A percentile compares a stretch with the other conserved stretches of the same genome.
phyloP scores from a whole-genome alignment of 2,888 invertebrate species.

The Catocala fraxini region DNA sequence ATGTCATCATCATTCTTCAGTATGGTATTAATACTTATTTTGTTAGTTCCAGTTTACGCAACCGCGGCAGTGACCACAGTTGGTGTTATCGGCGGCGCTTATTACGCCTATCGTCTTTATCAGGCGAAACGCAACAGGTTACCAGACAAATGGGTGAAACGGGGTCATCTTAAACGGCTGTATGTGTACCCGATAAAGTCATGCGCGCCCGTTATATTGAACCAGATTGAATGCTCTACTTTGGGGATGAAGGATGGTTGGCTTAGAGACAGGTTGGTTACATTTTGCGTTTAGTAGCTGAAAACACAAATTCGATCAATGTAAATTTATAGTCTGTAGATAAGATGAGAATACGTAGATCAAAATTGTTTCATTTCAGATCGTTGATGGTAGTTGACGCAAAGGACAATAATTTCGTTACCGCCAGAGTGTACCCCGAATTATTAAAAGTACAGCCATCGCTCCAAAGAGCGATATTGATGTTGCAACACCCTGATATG shows the following conservation, averaged over 20 bases:
- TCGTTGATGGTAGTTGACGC: conserved; percentile 87
- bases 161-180: conserved; percentile 86
- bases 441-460: conserved; percentile 85
- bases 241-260: conserved; percentile 86
- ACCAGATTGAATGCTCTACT: conserved; percentile 83
- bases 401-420: conserved; percentile 84
- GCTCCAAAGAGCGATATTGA: conserved; percentile 82
- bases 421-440: conserved; percentile 86
- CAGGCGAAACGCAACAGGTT: conserved; percentile 58
- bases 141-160: conserved; percentile 86
- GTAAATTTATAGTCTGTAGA: no score
- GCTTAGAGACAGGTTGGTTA: conserved; percentile 83
- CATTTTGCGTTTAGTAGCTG: no score
- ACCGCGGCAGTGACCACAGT: conserved; percentile 64
- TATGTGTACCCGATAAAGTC: conserved; percentile 89
- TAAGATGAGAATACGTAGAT: no score
- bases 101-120: conserved; percentile 66
- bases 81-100: conserved; percentile 69
- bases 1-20: no score
- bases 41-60: conserved; percentile 57
- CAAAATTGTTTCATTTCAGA: conserved; percentile 61
- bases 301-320: no score
- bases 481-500: conserved; percentile 86
- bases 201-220: conserved; percentile 81
- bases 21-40: not conserved